phyloP scores from a whole-genome alignment of 2,113 vertebrate genomes.

The Pionites leucogaster region DNA sequence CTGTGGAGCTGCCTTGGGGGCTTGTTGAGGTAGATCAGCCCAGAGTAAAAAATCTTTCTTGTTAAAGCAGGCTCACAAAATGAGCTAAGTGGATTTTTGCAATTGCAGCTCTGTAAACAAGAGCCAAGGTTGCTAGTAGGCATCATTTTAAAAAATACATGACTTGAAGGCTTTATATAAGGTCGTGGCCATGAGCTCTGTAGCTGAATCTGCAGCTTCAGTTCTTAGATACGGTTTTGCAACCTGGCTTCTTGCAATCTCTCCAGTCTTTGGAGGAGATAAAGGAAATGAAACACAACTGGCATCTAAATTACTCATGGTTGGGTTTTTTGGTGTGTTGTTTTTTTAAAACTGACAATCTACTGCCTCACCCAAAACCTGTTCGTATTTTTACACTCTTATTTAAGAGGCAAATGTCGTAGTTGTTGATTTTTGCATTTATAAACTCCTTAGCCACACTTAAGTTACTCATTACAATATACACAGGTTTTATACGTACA shows the following conservation, averaged over 20 bases:
- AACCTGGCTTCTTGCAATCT: not conserved
- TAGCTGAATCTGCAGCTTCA: not conserved
- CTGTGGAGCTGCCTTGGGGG: not conserved
- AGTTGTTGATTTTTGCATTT: not conserved
- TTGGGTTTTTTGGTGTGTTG: not conserved
- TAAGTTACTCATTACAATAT: not conserved
- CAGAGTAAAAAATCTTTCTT: not conserved
- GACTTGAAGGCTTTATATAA: not conserved
- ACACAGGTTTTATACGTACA: not conserved
- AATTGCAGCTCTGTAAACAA: not conserved
- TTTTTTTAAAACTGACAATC: not conserved
- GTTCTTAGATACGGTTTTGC: not conserved
- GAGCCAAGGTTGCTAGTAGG: conserved; percentile 9
- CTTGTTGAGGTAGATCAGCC: not conserved
- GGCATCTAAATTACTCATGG: not conserved
- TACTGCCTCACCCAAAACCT: not conserved
- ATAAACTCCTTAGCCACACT: not conserved
- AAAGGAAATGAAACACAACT: not conserved
- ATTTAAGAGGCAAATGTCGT: not conserved
- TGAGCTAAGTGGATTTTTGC: not conserved
- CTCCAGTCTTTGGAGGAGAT: not conserved
- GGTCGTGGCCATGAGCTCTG: not conserved
- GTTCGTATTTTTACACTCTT: not conserved
- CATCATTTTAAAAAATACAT: not conserved
- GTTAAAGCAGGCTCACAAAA: not conserved